These are phyloP conservation scores for Chelon labrosus DNA, from an alignment of 2,797 vertebrate genomes.

Conservation along the genomic window DNA sequence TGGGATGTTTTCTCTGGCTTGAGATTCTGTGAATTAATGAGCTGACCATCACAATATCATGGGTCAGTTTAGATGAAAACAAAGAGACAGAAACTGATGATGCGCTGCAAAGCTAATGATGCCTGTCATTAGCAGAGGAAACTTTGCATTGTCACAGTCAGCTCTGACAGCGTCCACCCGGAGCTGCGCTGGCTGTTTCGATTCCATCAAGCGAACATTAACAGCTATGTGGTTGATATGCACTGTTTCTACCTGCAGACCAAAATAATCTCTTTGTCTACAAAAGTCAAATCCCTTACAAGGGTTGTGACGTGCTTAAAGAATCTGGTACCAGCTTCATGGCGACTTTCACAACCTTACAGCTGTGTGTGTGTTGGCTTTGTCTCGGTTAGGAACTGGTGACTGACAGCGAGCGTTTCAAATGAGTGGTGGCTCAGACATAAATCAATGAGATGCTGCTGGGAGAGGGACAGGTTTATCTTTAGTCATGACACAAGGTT, in stretches of 20 bases:
- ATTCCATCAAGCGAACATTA: not conserved
- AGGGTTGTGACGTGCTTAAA: not conserved
- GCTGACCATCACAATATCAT: constrained; percentile 59
- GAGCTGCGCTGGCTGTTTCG: constrained; percentile 1
- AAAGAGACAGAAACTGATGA: constrained; percentile 56
- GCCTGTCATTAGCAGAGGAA: constrained; percentile 49
- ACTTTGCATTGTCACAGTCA: constrained; percentile 20
- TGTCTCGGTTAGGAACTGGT: constrained; percentile 26
- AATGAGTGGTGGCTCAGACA: constrained; percentile 3
- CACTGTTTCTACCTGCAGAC: too few relatives aligned
- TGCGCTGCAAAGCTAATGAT: constrained; percentile 59
- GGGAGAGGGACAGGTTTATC: constrained; percentile 1
- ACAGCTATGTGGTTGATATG: not conserved
- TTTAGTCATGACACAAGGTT: not conserved
- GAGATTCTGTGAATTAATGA: constrained; percentile 62
- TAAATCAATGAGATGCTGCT: constrained; percentile 14
- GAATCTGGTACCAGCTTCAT: not conserved
- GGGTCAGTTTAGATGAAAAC: constrained; percentile 26
- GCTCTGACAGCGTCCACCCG: constrained; percentile 29
- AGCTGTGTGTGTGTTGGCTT: constrained; percentile 27
- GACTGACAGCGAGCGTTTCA: constrained; percentile 48
- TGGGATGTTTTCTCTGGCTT: constrained; percentile 64
- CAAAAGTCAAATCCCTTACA: not conserved
- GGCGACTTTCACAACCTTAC: constrained; percentile 19
- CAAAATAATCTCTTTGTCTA: not conserved